Percentiles rank a stretch among this genome's conserved stretches.
Evolutionary conservation across 2,113 vertebrate genomes (phyloP).

Genomic region (Orcinus orca): DNA sequence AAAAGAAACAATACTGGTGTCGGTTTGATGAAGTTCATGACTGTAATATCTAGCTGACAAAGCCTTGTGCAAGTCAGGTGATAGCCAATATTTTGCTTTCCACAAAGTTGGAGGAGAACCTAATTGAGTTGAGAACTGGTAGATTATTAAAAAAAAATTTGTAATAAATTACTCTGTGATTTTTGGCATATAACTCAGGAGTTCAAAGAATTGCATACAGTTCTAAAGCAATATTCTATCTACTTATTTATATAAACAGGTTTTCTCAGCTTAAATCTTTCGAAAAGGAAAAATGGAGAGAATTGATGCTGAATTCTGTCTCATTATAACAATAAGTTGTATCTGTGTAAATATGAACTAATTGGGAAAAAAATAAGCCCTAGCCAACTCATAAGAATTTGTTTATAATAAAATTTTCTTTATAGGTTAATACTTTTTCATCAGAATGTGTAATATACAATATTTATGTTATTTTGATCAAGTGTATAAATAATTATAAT

Average conservation of each 20-base stretch:
- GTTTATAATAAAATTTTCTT: neutral
- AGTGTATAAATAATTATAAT: neutral
- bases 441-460: neutral
- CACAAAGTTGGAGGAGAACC: neutral
- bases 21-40: neutral
- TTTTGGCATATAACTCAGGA: neutral
- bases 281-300: neutral
- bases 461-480: neutral
- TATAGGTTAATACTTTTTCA: slow-evolving; percentile 2
- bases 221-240: neutral
- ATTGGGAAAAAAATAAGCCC: neutral
- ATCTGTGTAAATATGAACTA: neutral
- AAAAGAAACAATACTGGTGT: neutral
- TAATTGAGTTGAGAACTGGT: neutral
- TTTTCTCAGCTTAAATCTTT: neutral
- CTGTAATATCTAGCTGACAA: neutral
- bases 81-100: neutral
- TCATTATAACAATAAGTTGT: neutral
- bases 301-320: neutral
- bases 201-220: neutral
- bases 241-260: neutral
- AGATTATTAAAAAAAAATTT: neutral
- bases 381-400: neutral
- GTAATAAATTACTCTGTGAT: neutral
- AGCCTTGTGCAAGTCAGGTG: neutral